Conservation (phyloP, 1,140 invertebrate species). For the Ostrea edulis region DNA sequence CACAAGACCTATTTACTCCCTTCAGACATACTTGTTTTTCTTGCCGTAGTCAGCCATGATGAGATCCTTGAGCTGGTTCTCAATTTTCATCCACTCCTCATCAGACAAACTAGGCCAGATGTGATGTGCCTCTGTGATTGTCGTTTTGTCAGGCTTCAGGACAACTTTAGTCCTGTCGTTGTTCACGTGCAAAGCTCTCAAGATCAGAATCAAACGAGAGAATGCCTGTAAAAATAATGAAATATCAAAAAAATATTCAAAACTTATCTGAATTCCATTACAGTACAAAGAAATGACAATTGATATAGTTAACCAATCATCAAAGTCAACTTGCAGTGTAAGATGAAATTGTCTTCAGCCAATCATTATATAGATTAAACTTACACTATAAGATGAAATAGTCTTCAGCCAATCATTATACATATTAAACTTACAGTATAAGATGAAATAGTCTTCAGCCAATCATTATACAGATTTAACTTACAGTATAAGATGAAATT, state of each 20-base stretch:
- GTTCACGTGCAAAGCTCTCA: conserved; percentile 98
- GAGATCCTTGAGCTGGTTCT: conserved; percentile 98
- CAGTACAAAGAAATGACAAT: no score
- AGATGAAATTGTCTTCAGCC: conserved; percentile 89
- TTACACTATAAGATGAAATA: conserved; percentile 80
- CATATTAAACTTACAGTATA: conserved; percentile 99
- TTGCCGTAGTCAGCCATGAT: conserved; percentile 99
- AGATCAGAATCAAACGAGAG: conserved; percentile 96
- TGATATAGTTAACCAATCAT: not conserved
- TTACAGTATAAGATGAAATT: conserved; percentile 80
- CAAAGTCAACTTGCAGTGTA: conserved; percentile 77
- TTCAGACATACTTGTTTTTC: conserved; percentile 93
- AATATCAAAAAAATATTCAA: not conserved
- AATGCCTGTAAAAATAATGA: conserved; percentile 86
- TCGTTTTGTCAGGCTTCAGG: conserved; percentile 99
- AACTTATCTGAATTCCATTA: no score
- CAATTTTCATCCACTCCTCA: conserved; percentile 99
- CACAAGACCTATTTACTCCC: not conserved
- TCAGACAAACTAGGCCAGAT: conserved; percentile 99
- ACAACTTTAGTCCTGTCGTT: conserved; percentile 99
- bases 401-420: conserved; percentile 99
- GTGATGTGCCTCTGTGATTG: conserved; percentile 98
- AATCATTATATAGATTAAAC: conserved; percentile 99
- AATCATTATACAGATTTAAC: conserved; percentile 39
- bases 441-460: not conserved